A percentile compares a stretch with the other conserved stretches of the same genome.
These are phyloP conservation scores for Papilio dardanus DNA, from an alignment of 1,140 invertebrate species.

Conservation along the genomic window DNA sequence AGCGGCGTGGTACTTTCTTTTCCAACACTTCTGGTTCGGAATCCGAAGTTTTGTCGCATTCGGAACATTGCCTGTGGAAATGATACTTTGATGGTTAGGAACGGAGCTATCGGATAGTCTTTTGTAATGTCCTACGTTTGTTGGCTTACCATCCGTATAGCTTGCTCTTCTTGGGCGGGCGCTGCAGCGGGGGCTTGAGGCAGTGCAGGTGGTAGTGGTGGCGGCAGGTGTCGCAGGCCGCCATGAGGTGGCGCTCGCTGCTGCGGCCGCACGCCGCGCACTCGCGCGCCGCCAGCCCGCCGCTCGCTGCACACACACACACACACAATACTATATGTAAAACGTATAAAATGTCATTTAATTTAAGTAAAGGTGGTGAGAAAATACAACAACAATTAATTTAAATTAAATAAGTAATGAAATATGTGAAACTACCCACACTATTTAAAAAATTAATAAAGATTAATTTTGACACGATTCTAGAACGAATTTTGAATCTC, in stretches of 20 bases:
- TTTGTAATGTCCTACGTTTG: background rate
- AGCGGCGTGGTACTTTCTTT: conserved; percentile 89
- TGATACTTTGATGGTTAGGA: conserved; percentile 22
- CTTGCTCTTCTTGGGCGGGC: conserved; percentile 97
- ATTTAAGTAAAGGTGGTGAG: too few species aligned
- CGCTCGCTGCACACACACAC: conserved; percentile 39
- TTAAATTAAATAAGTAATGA: too few species aligned
- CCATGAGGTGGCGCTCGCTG: conserved; percentile 93
- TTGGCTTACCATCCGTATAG: conserved; percentile 92
- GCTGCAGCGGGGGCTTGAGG: conserved; percentile 94
- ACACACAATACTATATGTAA: too few species aligned
- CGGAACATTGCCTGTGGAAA: conserved; percentile 90
- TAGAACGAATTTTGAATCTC: too few species aligned
- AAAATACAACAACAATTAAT: too few species aligned
- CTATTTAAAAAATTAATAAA: too few species aligned
- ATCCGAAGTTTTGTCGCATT: conserved; percentile 93
- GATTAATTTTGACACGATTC: too few species aligned
- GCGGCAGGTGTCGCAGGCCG: conserved; percentile 97
- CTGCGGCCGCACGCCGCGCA: conserved; percentile 93
- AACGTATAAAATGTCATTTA: too few species aligned
- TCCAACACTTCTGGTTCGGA: conserved; percentile 89
- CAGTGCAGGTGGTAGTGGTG: conserved; percentile 96
- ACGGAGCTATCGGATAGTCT: background rate
- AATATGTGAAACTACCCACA: too few species aligned
- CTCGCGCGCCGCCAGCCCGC: conserved; percentile 78